Evolutionary conservation across 1,140 invertebrate species (phyloP).

Genomic region (Sycophila sp.): DNA sequence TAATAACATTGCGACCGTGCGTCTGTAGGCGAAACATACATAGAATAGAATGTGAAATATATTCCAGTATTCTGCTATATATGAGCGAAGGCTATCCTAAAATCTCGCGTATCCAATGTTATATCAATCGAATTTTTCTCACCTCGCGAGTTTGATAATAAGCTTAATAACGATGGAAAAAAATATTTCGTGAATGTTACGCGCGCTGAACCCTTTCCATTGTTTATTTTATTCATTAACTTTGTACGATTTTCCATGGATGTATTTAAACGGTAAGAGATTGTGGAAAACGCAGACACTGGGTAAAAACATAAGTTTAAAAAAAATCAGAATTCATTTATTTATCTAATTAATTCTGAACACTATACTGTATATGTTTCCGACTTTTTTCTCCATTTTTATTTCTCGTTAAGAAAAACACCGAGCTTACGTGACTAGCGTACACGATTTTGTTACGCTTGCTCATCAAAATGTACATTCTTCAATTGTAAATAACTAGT

Average conservation of each 20-base stretch:
- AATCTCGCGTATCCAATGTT: neutral
- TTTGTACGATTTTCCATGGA: slow-evolving; percentile 31
- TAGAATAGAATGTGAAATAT: slow-evolving; percentile 7
- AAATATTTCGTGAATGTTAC: slow-evolving; percentile 2
- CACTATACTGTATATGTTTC: too few relatives aligned
- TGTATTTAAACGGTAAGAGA: neutral
- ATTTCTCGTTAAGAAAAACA: too few relatives aligned
- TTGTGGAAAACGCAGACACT: neutral
- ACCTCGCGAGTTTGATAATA: neutral
- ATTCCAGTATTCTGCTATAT: slow-evolving; percentile 10
- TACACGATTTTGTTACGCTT: slow-evolving; percentile 21
- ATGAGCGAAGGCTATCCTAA: neutral
- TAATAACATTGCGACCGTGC: slow-evolving; percentile 5
- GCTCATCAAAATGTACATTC: slow-evolving; percentile 28
- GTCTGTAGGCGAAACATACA: slow-evolving; percentile 8
- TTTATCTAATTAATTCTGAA: neutral
- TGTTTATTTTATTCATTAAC: slow-evolving; percentile 10
- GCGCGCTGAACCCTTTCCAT: neutral
- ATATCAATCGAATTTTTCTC: neutral
- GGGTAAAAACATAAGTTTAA: neutral
- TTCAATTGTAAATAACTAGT: slow-evolving; percentile 33
- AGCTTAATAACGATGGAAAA: slow-evolving; percentile 16
- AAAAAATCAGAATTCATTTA: slow-evolving; percentile 9
- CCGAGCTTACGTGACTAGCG: slow-evolving; percentile 29
- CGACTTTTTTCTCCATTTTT: neutral